These are phyloP conservation scores for Pseudoips prasinana DNA, from an alignment of 2,888 invertebrate genomes.

Conservation along the genomic window DNA sequence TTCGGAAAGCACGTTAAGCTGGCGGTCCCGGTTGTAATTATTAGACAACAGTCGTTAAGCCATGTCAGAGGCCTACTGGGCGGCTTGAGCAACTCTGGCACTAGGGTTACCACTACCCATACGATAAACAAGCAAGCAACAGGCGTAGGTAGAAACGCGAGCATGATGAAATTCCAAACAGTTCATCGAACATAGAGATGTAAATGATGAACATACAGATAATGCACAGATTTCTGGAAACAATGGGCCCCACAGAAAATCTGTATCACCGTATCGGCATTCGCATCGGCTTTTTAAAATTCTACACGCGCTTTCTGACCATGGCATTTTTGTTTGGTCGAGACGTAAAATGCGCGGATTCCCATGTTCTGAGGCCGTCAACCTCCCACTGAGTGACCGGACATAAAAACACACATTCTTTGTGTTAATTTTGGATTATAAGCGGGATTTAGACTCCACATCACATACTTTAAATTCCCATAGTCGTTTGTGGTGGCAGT, in stretches of 20 bases:
- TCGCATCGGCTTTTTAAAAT: slow-evolving; percentile 31
- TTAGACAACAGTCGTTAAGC: too few species aligned
- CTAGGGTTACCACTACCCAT: too few species aligned
- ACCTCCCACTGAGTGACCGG: slow-evolving; percentile 38
- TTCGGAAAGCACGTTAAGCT: too few species aligned
- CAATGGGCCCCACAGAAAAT: slow-evolving; percentile 21
- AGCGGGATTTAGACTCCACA: too few species aligned
- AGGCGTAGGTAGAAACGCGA: too few species aligned
- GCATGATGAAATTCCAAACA: slow-evolving; percentile 21
- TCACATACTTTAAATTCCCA: too few species aligned
- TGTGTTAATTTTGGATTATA: too few species aligned
- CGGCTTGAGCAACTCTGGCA: too few species aligned
- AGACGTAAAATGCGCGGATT: slow-evolving; percentile 34
- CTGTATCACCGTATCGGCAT: slow-evolving; percentile 22
- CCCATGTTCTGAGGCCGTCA: slow-evolving; percentile 39
- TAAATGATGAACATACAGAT: slow-evolving; percentile 20
- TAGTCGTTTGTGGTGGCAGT: too few species aligned
- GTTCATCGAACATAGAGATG: slow-evolving; percentile 13
- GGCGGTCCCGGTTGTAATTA: too few species aligned
- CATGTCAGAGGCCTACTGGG: too few species aligned
- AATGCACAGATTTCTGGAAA: slow-evolving; percentile 13
- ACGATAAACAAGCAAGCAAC: too few species aligned
- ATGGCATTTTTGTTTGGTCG: slow-evolving; percentile 35
- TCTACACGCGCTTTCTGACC: slow-evolving; percentile 32
- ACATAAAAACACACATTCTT: slow-evolving; percentile 19